Base-by-base conservation (phyloP, 1,140 invertebrate species). In the Aporrectodea caliginosa region DNA sequence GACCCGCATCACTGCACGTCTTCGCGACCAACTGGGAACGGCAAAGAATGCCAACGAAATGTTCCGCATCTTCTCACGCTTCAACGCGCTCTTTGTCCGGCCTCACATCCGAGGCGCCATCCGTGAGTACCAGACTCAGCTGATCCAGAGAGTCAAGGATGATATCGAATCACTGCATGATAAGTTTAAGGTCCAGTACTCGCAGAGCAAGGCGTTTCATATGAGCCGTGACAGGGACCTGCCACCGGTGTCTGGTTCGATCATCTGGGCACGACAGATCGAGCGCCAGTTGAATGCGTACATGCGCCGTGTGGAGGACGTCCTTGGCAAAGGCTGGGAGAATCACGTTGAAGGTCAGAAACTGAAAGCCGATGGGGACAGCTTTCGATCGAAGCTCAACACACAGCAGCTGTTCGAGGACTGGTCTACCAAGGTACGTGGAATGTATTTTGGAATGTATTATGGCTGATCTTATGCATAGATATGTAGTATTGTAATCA, bases 11-110 rank as follows among this genome's bases (percentile, higher is more conserved):
- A 99, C 97, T 0, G 95, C 97, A 0, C 94, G 96, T 87, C 90
- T 99, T 0, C 91, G 98, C 75, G 97, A 99, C 88, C 97, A 99
- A 86, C 90, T 99, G 0, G 97, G 97, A 35, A 97, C 95, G 1
- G 97, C 98, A 0, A 98, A 98, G 88, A 99, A 98, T 90, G 97
- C 98, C 27, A 99, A 99, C 88, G 98, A 99, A 90, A 99, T 99
- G 98, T 99, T 99, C 89, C 91, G 96, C 43, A 99, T 99, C 84
- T 98, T 98, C 90, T 96, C 95, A 14, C 92, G 97, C 27, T 99
- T 98, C 89, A 99, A 99, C 90, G 97, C 97, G 0, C 90, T 99
- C 22, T 99, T 99, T 90, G 96, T 99, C 2, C 92, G 98, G 22
- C 97, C 97, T 2, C 97, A 99, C 88, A 99, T 99, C 85, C 91